Base-by-base conservation (phyloP, 2,113 vertebrate species). In the Rafetus swinhoei region DNA sequence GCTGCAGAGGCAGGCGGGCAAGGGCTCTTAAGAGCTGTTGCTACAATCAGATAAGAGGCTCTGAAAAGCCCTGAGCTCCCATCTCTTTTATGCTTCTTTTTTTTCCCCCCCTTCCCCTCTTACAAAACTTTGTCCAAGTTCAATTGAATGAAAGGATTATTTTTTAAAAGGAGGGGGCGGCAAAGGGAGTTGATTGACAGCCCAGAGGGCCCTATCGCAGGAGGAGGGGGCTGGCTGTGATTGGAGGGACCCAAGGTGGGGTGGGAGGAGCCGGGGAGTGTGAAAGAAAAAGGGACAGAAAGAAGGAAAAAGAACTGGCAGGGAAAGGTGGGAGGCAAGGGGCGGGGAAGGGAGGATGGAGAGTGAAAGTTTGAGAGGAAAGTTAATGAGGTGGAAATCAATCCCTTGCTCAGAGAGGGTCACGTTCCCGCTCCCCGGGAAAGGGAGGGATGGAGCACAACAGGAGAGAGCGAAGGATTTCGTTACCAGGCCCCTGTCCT, bases 331-430 rank as follows among this genome's bases (percentile, higher is more conserved):
- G 22, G 79, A 9, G 74, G 15, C 54, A 15, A 29, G 9, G 85
- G 24, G 57, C 9, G 55, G 52, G 18, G 13, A 15, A 21, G 45
- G 39, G 13, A 32, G 12, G 39, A 53, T n/a, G 32, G 82, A 50
- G 90, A 84, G 76, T 72, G 54, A 83, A 89, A 89, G 82, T 86
- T 92, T 94, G 27, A 80, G 86, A 60, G 85, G 74, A 50, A 69
- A 89, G 69, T 90, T 92, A 94, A 92, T 90, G 90, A 82, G 81
- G 52, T 90, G 88, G 93, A 88, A 94, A 94, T 55, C 81, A 84
- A 86, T 80, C 32, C 53, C 54, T 69, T 45, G 50, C 85, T 85
- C 74, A 54, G 62, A 50, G 25, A 19, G 87, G 39, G 55, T 59
- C n/a, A 32, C 25, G 21, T 77, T 27, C 16, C 81, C 29, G 29